phyloP scores from a whole-genome alignment of 2,888 invertebrate species.

The Ennomos quercinarius region DNA sequence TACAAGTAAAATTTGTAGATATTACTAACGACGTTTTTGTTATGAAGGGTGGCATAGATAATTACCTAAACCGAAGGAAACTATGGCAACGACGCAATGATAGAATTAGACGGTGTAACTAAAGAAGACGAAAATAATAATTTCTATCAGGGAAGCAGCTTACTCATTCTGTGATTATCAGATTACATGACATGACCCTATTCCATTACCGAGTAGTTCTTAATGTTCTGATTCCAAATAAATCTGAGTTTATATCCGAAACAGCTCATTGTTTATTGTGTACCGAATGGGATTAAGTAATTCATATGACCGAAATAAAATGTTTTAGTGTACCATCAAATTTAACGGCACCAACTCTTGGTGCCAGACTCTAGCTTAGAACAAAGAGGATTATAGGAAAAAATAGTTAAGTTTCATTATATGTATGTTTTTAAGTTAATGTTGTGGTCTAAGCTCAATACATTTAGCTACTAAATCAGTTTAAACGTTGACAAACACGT shows the following conservation, averaged over 20 bases:
- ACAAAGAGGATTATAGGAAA: background rate
- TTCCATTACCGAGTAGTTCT: no score
- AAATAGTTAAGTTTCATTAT: background rate
- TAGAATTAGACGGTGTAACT: no score
- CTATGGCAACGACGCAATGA: no score
- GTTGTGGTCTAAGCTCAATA: background rate
- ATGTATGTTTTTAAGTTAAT: background rate
- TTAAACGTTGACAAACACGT: no score
- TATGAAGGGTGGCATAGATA: constrained; percentile 13
- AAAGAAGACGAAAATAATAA: no score
- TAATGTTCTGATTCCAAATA: constrained; percentile 9
- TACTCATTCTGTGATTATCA: no score
- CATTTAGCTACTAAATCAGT: no score
- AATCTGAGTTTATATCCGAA: constrained; percentile 32
- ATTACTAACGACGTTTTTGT: constrained; percentile 29
- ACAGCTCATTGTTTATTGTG: constrained; percentile 30
- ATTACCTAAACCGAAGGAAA: no score
- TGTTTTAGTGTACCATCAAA: constrained; percentile 30
- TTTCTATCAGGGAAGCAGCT: no score
- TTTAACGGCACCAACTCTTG: constrained; percentile 25
- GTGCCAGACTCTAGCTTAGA: background rate
- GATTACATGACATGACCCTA: no score
- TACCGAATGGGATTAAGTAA: constrained; percentile 29
- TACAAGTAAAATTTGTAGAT: constrained; percentile 30
- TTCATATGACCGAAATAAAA: constrained; percentile 35